These are phyloP conservation scores for Semotilus atromaculatus DNA, from an alignment of 2,797 vertebrate species.

Conservation along the genomic window DNA sequence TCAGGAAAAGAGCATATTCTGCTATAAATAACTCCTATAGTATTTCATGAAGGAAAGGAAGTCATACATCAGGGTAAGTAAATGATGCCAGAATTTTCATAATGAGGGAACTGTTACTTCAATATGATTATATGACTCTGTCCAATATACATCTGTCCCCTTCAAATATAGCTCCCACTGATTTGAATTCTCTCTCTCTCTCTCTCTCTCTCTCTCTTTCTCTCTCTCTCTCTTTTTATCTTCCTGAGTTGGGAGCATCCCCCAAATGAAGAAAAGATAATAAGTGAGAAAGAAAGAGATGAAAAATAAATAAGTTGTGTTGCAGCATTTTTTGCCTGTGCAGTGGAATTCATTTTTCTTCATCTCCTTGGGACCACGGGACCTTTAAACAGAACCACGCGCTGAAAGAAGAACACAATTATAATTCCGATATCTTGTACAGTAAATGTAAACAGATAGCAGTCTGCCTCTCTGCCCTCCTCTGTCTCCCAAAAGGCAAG, in stretches of 20 bases:
- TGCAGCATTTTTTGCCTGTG: slow-evolving; percentile 76
- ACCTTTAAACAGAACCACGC: slow-evolving; percentile 81
- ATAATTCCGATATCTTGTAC: slow-evolving; percentile 79
- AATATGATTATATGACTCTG: slow-evolving; percentile 66
- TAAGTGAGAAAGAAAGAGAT: not conserved
- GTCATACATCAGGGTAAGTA: not conserved
- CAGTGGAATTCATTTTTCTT: slow-evolving; percentile 87
- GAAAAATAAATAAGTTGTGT: slow-evolving; percentile 63
- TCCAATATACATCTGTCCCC: slow-evolving; percentile 65
- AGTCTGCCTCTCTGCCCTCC: slow-evolving; percentile 70
- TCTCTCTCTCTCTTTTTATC: too few relatives aligned
- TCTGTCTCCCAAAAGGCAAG: slow-evolving; percentile 74
- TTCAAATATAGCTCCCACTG: slow-evolving; percentile 63
- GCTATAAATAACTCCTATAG: not conserved
- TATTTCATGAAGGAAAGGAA: slow-evolving; percentile 17
- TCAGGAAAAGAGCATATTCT: not conserved
- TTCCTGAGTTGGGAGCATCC: not conserved
- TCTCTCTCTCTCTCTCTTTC: too few relatives aligned
- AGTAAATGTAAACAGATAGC: slow-evolving; percentile 82
- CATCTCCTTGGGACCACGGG: slow-evolving; percentile 80
- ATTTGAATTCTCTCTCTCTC: slow-evolving; percentile 39
- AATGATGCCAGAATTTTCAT: not conserved
- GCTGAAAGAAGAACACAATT: slow-evolving; percentile 81
- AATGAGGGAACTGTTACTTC: slow-evolving; percentile 65
- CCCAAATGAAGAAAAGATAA: slow-evolving; percentile 3